Base-by-base conservation (phyloP, 2,888 invertebrate species). In the Tipula unca region DNA sequence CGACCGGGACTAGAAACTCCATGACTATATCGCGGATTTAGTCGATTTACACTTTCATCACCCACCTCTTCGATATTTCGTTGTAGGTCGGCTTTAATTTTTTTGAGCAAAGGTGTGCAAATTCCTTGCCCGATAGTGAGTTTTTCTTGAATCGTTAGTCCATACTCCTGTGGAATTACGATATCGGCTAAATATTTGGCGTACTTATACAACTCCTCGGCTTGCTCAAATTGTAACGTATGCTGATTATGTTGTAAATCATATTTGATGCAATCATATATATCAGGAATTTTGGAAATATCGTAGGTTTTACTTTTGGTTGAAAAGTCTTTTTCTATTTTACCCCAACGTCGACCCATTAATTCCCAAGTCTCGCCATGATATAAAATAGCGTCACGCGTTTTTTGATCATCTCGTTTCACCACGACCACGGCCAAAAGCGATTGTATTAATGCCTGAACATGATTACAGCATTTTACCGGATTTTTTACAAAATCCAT, bases 91-190 rank as follows among this genome's bases (percentile, higher is more conserved):
- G 98, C 97, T 87, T 96, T 93, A 87, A 99, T 98, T 91, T 99
- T 99, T 89, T 97, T 96, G 87, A 99, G 92, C 85, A 99, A 91
- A 0, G 99, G 99, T 14, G 98, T 98, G 89, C 99, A 99, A 87
- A 99, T 98, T 1, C 99, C 98, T 91, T 99, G 98, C 0, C 98
- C 97, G 88, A 99, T 99, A 0, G 97, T 96, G 86, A 99, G 91
- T 90, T 99, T 99, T 90, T 99, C 99, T 91, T 97, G 96, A 87
- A 95, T 94, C 0, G 97, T 97, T 88, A 99, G 93, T 14, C 99
- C 99, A 89, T 99, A 99, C 90, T 99, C 99, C 95, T 99, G 99
- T 0, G 99, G 99, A 90, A 99, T 99, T 0, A 99, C 98, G 89
- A 99, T 97, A 90, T 99, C 99, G 0, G 99, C 99, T 89, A 99